phyloP scores from a whole-genome alignment of 2,797 vertebrate species.

The Pipistrellus pipistrellus region DNA sequence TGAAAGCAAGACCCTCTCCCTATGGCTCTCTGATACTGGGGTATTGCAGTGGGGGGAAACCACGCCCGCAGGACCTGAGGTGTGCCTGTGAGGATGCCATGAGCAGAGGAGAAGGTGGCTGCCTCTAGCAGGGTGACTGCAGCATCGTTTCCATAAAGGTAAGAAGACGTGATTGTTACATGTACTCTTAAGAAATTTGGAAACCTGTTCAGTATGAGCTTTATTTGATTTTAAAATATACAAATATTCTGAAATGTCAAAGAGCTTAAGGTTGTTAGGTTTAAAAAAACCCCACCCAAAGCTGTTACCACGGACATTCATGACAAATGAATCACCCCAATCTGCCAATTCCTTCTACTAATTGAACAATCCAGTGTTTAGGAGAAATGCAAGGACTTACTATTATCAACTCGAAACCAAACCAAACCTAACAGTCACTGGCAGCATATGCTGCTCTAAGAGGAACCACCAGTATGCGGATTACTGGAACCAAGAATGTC shows the following conservation, averaged over 20 bases:
- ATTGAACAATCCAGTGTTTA: slow-evolving; percentile 1
- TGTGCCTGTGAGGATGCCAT: neutral
- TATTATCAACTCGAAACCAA: slow-evolving; percentile 1
- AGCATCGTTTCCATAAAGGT: neutral
- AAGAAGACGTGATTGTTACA: neutral
- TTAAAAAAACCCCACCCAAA: slow-evolving; percentile 47
- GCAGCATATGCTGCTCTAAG: slow-evolving; percentile 38
- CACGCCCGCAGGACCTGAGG: neutral
- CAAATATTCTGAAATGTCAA: slow-evolving; percentile 50
- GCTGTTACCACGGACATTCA: slow-evolving; percentile 35
- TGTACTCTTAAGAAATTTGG: slow-evolving; percentile 2
- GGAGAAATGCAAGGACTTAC: neutral
- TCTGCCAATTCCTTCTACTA: neutral
- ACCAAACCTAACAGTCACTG: neutral
- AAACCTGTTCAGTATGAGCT: slow-evolving; percentile 39
- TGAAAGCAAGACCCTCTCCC: neutral
- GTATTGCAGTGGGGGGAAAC: too few relatives aligned
- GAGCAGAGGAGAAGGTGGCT: neutral
- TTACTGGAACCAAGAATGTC: neutral
- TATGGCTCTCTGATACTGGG: accelerated
- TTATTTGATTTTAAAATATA: slow-evolving; percentile 78
- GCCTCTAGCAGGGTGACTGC: neutral
- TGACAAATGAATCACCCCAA: neutral
- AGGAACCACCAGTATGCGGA: neutral
- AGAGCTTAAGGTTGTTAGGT: neutral